These are phyloP conservation scores for Heteronetta atricapilla DNA, from an alignment of 2,113 vertebrate genomes.

Conservation along the genomic window DNA sequence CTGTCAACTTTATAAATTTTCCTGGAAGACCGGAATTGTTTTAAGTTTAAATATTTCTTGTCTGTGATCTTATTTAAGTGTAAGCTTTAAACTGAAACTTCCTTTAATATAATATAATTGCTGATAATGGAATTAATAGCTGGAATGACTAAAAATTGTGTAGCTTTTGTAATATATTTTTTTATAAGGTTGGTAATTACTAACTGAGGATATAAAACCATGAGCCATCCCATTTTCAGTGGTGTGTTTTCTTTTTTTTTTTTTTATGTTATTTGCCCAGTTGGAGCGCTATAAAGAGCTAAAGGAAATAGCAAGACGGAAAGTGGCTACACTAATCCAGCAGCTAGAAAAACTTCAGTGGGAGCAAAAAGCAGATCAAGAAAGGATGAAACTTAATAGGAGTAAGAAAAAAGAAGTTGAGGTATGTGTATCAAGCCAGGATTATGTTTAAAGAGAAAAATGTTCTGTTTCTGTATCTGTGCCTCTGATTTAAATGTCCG, in stretches of 20 bases:
- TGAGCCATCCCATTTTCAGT: neutral
- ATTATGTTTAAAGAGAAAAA: neutral
- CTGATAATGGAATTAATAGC: neutral
- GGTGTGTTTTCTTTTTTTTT: neutral
- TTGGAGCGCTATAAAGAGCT: slow-evolving; percentile 85
- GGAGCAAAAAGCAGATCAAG: slow-evolving; percentile 85
- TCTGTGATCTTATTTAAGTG: neutral
- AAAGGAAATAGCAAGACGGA: slow-evolving; percentile 84
- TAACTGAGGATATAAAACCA: neutral
- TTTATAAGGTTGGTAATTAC: neutral
- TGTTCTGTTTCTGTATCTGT: neutral
- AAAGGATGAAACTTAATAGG: slow-evolving; percentile 84
- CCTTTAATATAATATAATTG: neutral
- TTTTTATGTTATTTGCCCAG: slow-evolving; percentile 68
- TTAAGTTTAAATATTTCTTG: neutral
- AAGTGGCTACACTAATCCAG: slow-evolving; percentile 81
- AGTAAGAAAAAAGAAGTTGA: slow-evolving; percentile 84
- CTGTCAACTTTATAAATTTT: neutral
- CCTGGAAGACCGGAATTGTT: neutral
- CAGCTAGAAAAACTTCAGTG: slow-evolving; percentile 85
- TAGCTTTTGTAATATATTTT: neutral
- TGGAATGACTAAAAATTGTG: neutral
- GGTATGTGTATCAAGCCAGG: slow-evolving; percentile 73
- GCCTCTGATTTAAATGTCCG: neutral
- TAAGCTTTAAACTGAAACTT: neutral